These are phyloP conservation scores for Lasioglossum lativentre DNA, from an alignment of 2,888 invertebrate genomes.

Conservation along the genomic window DNA sequence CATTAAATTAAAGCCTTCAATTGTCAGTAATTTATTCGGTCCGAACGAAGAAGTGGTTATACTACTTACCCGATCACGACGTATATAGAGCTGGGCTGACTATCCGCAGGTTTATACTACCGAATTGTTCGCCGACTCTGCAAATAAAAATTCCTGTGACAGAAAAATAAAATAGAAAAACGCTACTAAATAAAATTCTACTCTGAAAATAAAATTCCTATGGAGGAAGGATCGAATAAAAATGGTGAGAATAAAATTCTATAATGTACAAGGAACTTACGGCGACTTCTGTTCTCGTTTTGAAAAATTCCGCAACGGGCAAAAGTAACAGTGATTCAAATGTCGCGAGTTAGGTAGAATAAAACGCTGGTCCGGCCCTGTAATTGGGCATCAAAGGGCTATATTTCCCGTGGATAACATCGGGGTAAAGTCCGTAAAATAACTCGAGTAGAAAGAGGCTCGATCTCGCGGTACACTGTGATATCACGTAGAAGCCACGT, in stretches of 20 bases:
- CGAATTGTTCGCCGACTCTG: not conserved
- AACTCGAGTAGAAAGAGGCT: constrained; percentile 48
- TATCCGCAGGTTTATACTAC: not conserved
- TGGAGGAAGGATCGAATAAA: not conserved
- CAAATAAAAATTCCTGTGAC: not conserved
- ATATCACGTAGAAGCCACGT: constrained; percentile 44
- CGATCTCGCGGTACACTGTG: constrained; percentile 60
- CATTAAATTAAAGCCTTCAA: not conserved
- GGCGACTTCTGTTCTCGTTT: not conserved
- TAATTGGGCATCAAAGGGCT: constrained; percentile 81
- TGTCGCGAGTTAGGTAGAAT: constrained; percentile 35
- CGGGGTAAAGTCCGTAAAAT: constrained; percentile 20
- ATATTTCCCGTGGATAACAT: constrained; percentile 71
- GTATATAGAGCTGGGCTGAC: not conserved
- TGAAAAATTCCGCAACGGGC: not conserved
- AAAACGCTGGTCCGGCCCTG: constrained; percentile 72
- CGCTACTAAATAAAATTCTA: not conserved
- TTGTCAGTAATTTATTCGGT: not conserved
- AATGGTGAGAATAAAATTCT: not conserved
- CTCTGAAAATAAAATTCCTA: not conserved
- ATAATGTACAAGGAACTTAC: not conserved
- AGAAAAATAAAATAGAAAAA: not conserved
- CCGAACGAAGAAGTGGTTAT: not conserved
- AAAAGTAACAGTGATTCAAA: not conserved
- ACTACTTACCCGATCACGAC: not conserved